Conservation (phyloP, 1,140 invertebrate species). For the Scaptodrosophila lebanonensis region DNA sequence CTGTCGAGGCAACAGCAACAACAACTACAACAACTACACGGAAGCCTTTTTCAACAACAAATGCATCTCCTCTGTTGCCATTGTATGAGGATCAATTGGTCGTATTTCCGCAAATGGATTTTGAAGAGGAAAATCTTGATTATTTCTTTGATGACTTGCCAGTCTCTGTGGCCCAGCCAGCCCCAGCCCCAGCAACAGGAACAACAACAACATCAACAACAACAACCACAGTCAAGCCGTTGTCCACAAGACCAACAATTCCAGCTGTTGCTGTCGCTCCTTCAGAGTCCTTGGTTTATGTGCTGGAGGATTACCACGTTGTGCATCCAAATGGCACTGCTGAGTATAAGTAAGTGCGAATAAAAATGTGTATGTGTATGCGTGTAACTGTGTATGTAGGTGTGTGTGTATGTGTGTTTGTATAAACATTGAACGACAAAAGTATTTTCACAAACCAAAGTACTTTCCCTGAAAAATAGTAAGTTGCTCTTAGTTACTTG, state of each 20-base stretch:
- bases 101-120: conserved; percentile 71
- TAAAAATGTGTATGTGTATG: too few species aligned
- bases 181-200: background rate
- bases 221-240: conserved; percentile 6
- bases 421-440: too few species aligned
- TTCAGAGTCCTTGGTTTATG: conserved; percentile 23
- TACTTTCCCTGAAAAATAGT: too few species aligned
- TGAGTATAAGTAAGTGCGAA: conserved; percentile 56
- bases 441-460: too few species aligned
- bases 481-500: too few species aligned
- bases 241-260: conserved; percentile 5
- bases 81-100: conserved; percentile 71
- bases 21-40: conserved; percentile 5
- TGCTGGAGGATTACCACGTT: conserved; percentile 57
- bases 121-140: conserved; percentile 72
- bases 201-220: conserved; percentile 12
- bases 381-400: too few species aligned
- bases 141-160: conserved; percentile 58
- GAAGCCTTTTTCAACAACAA: conserved; percentile 22
- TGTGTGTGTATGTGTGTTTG: too few species aligned
- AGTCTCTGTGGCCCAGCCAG: background rate
- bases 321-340: conserved; percentile 58
- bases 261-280: too few species aligned
- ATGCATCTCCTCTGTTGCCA: conserved; percentile 27
- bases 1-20: conserved; percentile 15